Percentiles rank a stretch among this genome's conserved stretches.
These are phyloP conservation scores for Notarius lentiginosus DNA, from an alignment of 2,113 vertebrate species.

Conservation along the genomic window DNA sequence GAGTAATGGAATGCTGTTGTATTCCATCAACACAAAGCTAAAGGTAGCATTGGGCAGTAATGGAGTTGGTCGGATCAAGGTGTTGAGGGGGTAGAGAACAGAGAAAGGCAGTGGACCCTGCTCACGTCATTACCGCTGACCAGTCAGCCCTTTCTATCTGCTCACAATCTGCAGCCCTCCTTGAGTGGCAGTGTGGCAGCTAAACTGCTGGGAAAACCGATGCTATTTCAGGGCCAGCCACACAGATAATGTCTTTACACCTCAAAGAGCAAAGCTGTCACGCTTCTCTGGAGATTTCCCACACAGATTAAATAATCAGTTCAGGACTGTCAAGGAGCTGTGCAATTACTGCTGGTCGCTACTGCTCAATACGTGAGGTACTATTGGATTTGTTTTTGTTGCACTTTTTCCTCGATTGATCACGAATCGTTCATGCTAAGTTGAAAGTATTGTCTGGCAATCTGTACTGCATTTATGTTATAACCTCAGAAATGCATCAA, in stretches of 20 bases:
- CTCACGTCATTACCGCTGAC: constrained; percentile 72
- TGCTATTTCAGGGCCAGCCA: constrained; percentile 74
- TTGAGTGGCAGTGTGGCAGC: constrained; percentile 58
- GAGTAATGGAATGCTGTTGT: constrained; percentile 51
- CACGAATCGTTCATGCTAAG: constrained; percentile 37
- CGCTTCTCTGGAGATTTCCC: constrained; percentile 70
- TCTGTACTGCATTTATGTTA: background rate
- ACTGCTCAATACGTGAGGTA: constrained; percentile 47
- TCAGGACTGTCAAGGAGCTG: constrained; percentile 59
- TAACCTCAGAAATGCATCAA: background rate
- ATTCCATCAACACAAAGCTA: constrained; percentile 47
- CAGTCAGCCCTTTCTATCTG: constrained; percentile 60
- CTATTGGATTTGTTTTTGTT: constrained; percentile 47
- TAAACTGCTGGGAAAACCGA: constrained; percentile 50
- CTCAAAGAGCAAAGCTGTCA: constrained; percentile 74
- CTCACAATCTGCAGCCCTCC: constrained; percentile 65
- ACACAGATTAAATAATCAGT: constrained; percentile 72
- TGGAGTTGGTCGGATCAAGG: constrained; percentile 16
- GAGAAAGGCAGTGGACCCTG: constrained; percentile 48
- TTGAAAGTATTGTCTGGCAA: background rate
- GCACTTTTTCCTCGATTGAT: constrained; percentile 33
- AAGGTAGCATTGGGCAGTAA: constrained; percentile 30
- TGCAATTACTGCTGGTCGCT: constrained; percentile 42
- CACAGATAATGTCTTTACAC: constrained; percentile 77
- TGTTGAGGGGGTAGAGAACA: background rate